Base-by-base conservation (phyloP, 2,113 vertebrate species). In the Hydrolagus affinis region DNA sequence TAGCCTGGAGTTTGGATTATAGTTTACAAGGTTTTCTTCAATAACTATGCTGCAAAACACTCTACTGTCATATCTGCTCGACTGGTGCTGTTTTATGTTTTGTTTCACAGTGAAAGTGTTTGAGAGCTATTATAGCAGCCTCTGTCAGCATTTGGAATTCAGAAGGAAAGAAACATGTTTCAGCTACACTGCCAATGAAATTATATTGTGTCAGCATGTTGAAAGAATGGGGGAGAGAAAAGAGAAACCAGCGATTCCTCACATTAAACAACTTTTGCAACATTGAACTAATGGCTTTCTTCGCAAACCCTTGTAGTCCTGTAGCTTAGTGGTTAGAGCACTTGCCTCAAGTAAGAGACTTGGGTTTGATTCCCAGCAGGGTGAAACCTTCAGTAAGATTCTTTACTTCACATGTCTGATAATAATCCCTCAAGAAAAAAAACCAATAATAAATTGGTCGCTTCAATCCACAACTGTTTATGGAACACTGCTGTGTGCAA, bases 1-100 rank as follows among this genome's bases (percentile, higher is more conserved):
- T 28, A 80, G 60, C 59, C 60, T 80, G 77, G 59, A 64, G 77
- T 80, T 80, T 80, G 77, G 77, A 80, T 80, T 80, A 80, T 23
- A 80, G 59, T 23, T 62, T 80, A 23, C 76, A 80, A 80, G 59
- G 59, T 80, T 80, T 60, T 59, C 76, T 64, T 80, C 77, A 80
- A 66, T 80, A 62, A 23, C 77, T 80, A 23, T 80, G 59, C n/a
- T 11, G 14, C 59, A 62, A 60, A 80, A 28, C 77, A 80, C 77
- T 25, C 64, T 80, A n/a, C 60, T 80, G 77, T 80, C 77, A 80
- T 28, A 66, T 80, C 59, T 64, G 77, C 57, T 80, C 23, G 77
- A 80, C 59, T 80, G 77, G 77, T 80, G 60, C 28, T 60, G 23
- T 23, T 8, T 3, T 62, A 14, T 64, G 59, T 80, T 80, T 80